These are phyloP conservation scores for Varanus komodoensis DNA, from an alignment of 2,113 vertebrate genomes.

Conservation along the genomic window DNA sequence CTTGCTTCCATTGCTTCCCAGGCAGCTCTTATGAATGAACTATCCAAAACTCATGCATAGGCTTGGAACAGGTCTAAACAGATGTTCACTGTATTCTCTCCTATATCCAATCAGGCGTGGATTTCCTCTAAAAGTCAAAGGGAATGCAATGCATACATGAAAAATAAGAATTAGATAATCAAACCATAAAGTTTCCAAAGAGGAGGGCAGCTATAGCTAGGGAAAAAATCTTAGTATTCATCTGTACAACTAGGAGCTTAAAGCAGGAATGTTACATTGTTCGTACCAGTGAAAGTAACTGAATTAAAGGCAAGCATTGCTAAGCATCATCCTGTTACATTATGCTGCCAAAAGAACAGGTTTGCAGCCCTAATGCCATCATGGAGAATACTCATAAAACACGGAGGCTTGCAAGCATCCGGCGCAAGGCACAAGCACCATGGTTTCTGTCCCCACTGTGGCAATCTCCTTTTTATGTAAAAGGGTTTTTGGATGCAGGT, in stretches of 20 bases:
- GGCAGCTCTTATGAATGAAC: background rate
- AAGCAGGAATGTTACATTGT: background rate
- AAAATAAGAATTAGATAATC: background rate
- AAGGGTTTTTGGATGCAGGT: background rate
- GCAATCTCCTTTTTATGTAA: too few relatives aligned
- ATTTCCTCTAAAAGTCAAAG: background rate
- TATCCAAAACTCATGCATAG: background rate
- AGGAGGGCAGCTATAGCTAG: accelerated
- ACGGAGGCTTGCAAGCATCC: too few relatives aligned
- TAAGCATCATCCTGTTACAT: constrained; percentile 4
- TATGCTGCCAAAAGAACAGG: background rate
- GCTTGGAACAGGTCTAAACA: background rate
- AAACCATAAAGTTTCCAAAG: background rate
- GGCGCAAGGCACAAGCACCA: too few relatives aligned
- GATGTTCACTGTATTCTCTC: background rate
- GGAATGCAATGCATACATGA: background rate
- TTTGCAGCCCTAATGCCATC: too few relatives aligned
- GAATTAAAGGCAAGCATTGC: constrained; percentile 17
- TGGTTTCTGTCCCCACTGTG: too few relatives aligned
- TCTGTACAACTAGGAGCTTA: accelerated
- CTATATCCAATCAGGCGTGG: background rate
- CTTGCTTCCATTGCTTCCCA: background rate
- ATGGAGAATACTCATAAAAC: too few relatives aligned
- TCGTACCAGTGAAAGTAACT: background rate
- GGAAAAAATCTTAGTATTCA: background rate